Percentiles rank a stretch among this genome's conserved stretches.
Conservation (phyloP, 1,140 invertebrate genomes). For the Apis cerana region DNA sequence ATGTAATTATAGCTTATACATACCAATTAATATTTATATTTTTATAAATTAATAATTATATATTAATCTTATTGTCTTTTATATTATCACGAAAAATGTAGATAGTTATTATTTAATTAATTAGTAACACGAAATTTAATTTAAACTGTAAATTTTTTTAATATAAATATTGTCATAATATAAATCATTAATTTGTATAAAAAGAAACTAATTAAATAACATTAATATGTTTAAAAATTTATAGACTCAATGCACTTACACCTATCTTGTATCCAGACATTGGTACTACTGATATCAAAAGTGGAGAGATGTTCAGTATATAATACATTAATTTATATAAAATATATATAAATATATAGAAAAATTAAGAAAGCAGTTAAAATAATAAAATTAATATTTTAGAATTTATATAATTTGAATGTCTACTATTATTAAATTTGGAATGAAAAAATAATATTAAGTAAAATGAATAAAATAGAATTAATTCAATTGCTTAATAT, state of each 20-base stretch:
- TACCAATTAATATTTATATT: background rate
- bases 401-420: background rate
- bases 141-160: background rate
- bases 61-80: background rate
- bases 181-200: background rate
- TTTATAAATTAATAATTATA: background rate
- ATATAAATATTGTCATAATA: background rate
- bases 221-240: background rate
- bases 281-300: background rate
- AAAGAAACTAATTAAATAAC: background rate
- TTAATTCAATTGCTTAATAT: background rate
- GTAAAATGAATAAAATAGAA: background rate
- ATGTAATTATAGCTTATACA: background rate
- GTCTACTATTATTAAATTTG: background rate
- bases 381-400: background rate
- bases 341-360: background rate
- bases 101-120: background rate
- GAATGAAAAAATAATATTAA: background rate
- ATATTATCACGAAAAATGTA: background rate
- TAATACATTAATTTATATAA: background rate
- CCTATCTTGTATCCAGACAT: background rate
- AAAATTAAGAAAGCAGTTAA: background rate
- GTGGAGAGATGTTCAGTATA: background rate
- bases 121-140: background rate
- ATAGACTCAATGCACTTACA: background rate